Evolutionary conservation across 2,113 vertebrate genomes (phyloP).

Genomic region (Mirounga angustirostris): DNA sequence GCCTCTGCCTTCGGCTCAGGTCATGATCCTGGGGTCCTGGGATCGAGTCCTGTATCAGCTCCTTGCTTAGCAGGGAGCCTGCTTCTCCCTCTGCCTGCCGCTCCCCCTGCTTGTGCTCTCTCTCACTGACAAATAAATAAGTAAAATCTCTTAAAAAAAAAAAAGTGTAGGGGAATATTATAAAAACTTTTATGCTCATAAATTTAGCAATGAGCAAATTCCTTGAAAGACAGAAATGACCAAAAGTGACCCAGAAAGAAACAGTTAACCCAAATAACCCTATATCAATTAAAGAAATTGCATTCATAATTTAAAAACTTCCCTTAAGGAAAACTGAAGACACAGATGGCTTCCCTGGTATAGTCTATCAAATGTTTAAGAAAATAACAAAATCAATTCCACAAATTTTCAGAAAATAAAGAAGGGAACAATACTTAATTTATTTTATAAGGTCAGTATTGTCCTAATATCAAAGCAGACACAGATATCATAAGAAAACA

Average conservation of each 20-base stretch:
- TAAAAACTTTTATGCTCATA: background rate
- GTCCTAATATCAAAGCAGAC: background rate
- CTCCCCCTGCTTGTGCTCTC: background rate
- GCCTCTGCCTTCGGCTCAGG: background rate
- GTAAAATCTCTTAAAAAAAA: background rate
- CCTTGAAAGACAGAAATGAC: background rate
- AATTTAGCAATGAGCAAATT: background rate
- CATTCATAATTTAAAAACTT: constrained; percentile 14
- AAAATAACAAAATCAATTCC: background rate
- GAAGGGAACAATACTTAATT: background rate
- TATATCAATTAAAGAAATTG: background rate
- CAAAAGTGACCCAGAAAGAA: background rate
- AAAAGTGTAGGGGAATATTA: background rate
- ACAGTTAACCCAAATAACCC: background rate
- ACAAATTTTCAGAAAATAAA: constrained; percentile 23
- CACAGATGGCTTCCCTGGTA: background rate
- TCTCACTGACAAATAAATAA: background rate
- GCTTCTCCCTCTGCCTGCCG: background rate
- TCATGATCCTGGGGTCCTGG: background rate
- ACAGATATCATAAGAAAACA: background rate
- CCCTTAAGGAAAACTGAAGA: constrained; percentile 5
- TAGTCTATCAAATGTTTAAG: background rate
- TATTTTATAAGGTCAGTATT: background rate
- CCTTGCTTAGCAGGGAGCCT: background rate
- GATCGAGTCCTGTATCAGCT: background rate